Evolutionary conservation across 1,140 invertebrate genomes (phyloP), one percentile per base, ranked within the genome.

Genomic region (Drosophila pallidifrons): DNA sequence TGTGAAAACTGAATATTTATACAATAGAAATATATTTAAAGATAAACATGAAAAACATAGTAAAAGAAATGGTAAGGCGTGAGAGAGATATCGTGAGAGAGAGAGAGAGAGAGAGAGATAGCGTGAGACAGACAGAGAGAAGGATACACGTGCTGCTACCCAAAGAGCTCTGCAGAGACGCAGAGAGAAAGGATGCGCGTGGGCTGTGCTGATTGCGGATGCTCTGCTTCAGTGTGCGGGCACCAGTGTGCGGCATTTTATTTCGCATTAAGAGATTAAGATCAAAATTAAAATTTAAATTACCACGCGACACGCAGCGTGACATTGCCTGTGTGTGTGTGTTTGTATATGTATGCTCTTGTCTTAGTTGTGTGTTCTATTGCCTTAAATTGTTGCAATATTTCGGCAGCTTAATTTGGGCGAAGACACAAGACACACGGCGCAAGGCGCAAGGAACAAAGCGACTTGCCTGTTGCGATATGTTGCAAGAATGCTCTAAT

Each of bases 271-370:
- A 91, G 88, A 91, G 87, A 91, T 91, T 91, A 91, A 91, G 87
- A 91, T 91, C 88, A 88, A 91, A 91, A 91, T 91, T 91, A 91
- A 91, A 91, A 91, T 91, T 91, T 91, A 91, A 91, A 91, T 91
- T 91, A 91, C 83, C 83, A 63, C 65, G 83, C 85, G 80, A 80
- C 85, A 80, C 80, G 80, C 73, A 78, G 76, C 74, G 68, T 74
- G 58, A 51, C 57, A 55, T 16, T 11, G 30, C 8, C 25, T 45
- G 15, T 54, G 35, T 58, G 15, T 63, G 32, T 38, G 16, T 59
- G 47, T 55, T 10, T 66, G 59, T 54, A 10, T 30, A 6, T 47
- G 15, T 52, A 15, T 57, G 10, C 61, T 25, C n/a, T 6, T 57
- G 43, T 63, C 15, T 67, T 25, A 7, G 15, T 32, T 41, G 41